These are phyloP conservation scores for Perdita meconis DNA, from an alignment of 2,888 invertebrate genomes.

Conservation along the genomic window DNA sequence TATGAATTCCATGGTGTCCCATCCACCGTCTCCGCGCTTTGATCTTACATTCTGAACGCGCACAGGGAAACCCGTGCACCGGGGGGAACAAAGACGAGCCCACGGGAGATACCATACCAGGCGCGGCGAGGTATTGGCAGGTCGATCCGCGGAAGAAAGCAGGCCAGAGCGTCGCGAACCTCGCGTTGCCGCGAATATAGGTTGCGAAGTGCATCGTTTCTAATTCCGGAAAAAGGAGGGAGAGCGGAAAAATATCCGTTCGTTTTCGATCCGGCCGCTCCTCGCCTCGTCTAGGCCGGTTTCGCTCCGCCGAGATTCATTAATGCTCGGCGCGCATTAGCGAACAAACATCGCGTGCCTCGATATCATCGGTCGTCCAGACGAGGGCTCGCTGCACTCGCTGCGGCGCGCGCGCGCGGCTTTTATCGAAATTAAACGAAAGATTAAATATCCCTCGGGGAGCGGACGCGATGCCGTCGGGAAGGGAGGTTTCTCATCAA, in stretches of 20 bases:
- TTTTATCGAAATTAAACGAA: constrained; percentile 65
- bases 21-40: background rate
- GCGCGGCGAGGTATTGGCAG: background rate
- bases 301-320: constrained; percentile 52
- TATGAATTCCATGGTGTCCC: no score
- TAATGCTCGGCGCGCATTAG: constrained; percentile 53
- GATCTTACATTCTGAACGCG: background rate
- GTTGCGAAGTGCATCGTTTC: constrained; percentile 39
- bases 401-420: no score
- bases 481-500: constrained; percentile 40
- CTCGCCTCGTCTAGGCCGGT: constrained; percentile 10
- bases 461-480: constrained; percentile 21
- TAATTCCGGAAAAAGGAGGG: constrained; percentile 34
- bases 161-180: constrained; percentile 15
- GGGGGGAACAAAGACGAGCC: constrained; percentile 14
- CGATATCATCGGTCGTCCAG: constrained; percentile 39
- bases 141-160: constrained; percentile 1
- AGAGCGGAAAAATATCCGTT: constrained; percentile 2
- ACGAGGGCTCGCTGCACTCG: constrained; percentile 20
- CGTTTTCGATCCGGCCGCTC: constrained; percentile 16
- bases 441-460: constrained; percentile 57
- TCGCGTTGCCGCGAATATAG: constrained; percentile 20
- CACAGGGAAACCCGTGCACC: background rate
- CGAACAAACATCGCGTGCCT: constrained; percentile 55
- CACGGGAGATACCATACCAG: background rate